These are phyloP conservation scores for Sinodicranocentrus sp. DNA, from an alignment of 2,888 invertebrate species.

Conservation along the genomic window DNA sequence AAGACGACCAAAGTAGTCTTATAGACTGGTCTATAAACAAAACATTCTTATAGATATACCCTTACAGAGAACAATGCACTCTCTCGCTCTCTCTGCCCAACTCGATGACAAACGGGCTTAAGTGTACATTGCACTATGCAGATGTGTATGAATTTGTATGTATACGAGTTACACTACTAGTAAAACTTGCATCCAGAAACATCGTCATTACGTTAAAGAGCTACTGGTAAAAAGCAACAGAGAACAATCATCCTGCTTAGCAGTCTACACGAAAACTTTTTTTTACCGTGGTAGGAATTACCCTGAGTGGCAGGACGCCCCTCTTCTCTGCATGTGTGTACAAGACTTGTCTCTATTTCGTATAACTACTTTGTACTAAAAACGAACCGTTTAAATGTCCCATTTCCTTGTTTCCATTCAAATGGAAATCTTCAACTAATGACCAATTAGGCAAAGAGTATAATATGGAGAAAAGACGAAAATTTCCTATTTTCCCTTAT, in stretches of 20 bases:
- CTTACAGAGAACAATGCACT: conserved; percentile 41
- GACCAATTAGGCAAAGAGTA: conserved; percentile 63
- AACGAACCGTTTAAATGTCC: conserved; percentile 37
- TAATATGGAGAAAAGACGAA: conserved; percentile 30
- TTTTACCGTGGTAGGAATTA: background rate
- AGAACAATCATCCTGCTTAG: conserved; percentile 8
- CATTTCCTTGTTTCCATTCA: conserved; percentile 59
- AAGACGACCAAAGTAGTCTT: too few species aligned
- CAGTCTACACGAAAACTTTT: background rate
- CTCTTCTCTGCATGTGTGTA: background rate
- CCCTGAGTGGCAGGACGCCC: background rate
- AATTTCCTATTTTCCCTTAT: too few species aligned
- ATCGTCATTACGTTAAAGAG: conserved; percentile 52
- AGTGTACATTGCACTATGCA: conserved; percentile 32
- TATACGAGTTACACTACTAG: too few species aligned
- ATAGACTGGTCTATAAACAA: too few species aligned
- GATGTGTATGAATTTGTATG: conserved; percentile 14
- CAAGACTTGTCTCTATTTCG: background rate
- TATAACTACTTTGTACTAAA: background rate
- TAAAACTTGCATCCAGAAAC: conserved; percentile 14
- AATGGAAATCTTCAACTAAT: conserved; percentile 67
- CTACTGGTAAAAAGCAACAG: conserved; percentile 33
- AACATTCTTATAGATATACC: too few species aligned
- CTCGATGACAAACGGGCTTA: conserved; percentile 41
- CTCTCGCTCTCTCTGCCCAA: background rate